Conservation (phyloP, 2,888 invertebrate species). For the Lordiphosa fenestrarum region DNA sequence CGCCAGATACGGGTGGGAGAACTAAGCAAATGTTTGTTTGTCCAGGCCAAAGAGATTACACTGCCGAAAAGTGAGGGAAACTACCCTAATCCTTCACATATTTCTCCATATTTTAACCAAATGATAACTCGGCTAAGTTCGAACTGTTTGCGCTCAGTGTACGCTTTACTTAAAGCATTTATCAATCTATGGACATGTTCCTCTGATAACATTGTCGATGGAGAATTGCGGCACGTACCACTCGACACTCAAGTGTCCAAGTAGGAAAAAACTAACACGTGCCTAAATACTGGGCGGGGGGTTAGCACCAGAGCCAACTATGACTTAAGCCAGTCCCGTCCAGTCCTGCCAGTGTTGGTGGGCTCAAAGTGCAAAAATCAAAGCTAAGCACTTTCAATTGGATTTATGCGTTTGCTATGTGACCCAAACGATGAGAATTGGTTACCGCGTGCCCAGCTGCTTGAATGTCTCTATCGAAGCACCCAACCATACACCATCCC, state of each 20-base stretch:
- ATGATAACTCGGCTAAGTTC: no score
- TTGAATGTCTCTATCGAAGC: constrained; percentile 57
- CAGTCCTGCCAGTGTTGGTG: constrained; percentile 1
- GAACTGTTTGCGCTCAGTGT: constrained; percentile 21
- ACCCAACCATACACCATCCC: not conserved
- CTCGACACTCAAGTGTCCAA: constrained; percentile 61
- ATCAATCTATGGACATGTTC: constrained; percentile 65
- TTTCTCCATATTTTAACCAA: no score
- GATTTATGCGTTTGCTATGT: constrained; percentile 74
- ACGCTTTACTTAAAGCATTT: constrained; percentile 47
- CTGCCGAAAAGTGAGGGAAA: not conserved
- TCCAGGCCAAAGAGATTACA: constrained; percentile 1
- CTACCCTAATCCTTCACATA: no score
- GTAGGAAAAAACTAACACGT: constrained; percentile 66
- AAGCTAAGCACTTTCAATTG: constrained; percentile 76
- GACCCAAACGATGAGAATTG: constrained; percentile 32
- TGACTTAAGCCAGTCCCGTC: constrained; percentile 37
- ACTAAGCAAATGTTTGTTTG: constrained; percentile 60
- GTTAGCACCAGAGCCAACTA: constrained; percentile 14
- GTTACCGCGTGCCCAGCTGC: constrained; percentile 41
- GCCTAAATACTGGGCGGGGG: constrained; percentile 36
- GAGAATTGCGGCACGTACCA: constrained; percentile 70
- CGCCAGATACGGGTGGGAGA: constrained; percentile 36
- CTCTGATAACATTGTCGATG: constrained; percentile 59
- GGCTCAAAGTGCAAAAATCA: constrained; percentile 54